Evolutionary conservation across 2,113 vertebrate species (phyloP).

Genomic region (Quiscalus mexicanus): DNA sequence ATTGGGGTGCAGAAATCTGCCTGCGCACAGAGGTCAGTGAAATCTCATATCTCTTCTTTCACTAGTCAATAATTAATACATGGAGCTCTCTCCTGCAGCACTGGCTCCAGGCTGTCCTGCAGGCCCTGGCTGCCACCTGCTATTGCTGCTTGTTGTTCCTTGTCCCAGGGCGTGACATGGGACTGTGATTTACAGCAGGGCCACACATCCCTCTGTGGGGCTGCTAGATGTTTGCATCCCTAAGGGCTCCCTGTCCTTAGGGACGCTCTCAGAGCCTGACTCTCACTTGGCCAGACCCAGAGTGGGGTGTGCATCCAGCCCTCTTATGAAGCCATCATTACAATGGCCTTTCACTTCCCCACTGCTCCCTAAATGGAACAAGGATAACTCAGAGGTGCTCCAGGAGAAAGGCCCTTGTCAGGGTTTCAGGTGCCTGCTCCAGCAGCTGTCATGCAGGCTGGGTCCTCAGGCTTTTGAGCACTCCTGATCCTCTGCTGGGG

Average conservation of each 20-base stretch:
- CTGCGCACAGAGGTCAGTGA: not conserved
- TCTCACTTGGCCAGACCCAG: not conserved
- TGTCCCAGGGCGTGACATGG: not conserved
- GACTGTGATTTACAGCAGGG: not conserved
- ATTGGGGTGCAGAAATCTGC: not conserved
- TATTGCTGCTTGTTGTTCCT: not conserved
- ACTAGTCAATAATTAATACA: not conserved
- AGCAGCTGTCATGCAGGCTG: not conserved
- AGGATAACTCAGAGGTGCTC: not conserved
- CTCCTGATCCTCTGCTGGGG: not conserved
- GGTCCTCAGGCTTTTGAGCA: not conserved
- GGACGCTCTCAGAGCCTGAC: not conserved
- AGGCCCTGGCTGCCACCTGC: not conserved
- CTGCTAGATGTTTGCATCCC: not conserved
- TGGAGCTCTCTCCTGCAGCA: not conserved
- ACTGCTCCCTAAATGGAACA: not conserved
- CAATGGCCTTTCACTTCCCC: not conserved
- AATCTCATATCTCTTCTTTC: not conserved
- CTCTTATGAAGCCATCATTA: not conserved
- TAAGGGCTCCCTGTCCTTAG: not conserved
- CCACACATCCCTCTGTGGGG: not conserved
- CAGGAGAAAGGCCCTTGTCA: not conserved
- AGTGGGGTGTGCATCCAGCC: not conserved
- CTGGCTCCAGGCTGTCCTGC: not conserved
- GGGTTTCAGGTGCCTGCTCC: not conserved